Conservation (phyloP, 2,888 invertebrate genomes). For the Lasioglossum marginatum region DNA sequence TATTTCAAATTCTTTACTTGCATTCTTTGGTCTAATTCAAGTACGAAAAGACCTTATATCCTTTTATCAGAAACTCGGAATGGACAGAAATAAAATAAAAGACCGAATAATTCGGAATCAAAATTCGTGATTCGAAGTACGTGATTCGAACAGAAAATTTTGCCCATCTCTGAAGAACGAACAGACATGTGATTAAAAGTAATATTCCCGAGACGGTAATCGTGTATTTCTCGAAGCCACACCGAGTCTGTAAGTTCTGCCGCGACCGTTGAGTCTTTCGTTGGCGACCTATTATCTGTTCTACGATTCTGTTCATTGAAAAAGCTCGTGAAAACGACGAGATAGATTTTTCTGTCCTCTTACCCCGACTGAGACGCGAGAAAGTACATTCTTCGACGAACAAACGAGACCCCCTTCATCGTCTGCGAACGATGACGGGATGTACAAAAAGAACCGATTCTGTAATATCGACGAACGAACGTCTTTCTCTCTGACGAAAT, state of each 20-base stretch:
- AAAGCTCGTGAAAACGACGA: conserved; percentile 21
- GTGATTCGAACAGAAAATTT: neutral
- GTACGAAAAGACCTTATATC: too few relatives aligned
- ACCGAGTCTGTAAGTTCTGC: conserved; percentile 5
- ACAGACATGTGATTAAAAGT: conserved; percentile 5
- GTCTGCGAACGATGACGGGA: neutral
- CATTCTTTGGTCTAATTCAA: too few relatives aligned
- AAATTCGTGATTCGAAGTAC: neutral
- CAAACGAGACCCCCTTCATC: conserved; percentile 26
- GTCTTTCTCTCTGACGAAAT: conserved; percentile 46
- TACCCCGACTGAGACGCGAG: conserved; percentile 49
- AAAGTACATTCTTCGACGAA: conserved; percentile 41
- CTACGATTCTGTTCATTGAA: conserved; percentile 35
- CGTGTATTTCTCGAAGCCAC: conserved; percentile 8
- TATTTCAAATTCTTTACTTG: neutral
- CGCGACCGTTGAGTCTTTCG: conserved; percentile 43
- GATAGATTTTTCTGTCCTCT: conserved; percentile 33
- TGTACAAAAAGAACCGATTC: conserved; percentile 29
- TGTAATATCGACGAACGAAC: conserved; percentile 47
- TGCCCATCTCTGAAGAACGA: neutral
- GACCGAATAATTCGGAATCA: neutral
- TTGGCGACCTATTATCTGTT: conserved; percentile 45
- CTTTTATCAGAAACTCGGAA: neutral
- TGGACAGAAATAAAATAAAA: neutral
- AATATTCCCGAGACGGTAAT: conserved; percentile 30